Conservation (phyloP, 2,888 invertebrate species). For the Herminia tarsipennalis region DNA sequence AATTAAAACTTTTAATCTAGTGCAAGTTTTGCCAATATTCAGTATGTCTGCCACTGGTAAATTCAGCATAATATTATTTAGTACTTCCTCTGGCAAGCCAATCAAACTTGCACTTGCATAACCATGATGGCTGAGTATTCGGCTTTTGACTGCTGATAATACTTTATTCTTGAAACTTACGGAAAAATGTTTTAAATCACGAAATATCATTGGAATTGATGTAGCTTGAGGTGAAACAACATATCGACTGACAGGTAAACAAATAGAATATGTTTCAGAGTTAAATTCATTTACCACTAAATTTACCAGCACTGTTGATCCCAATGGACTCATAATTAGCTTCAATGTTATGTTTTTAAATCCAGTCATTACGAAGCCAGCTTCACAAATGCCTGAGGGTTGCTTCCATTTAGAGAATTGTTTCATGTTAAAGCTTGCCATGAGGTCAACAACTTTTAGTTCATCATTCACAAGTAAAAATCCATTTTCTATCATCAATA, state of each 20-base stretch:
- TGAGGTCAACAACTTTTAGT: conserved; percentile 40
- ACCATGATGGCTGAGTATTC: conserved; percentile 76
- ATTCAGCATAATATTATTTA: conserved; percentile 61
- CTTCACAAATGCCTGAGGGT: conserved; percentile 59
- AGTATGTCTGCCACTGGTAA: conserved; percentile 60
- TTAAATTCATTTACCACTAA: conserved; percentile 60
- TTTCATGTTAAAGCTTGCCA: conserved; percentile 44
- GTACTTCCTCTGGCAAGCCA: conserved; percentile 75
- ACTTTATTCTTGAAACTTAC: conserved; percentile 83
- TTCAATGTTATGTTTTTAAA: conserved; percentile 60
- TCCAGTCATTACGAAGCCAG: conserved; percentile 59
- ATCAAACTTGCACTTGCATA: conserved; percentile 77
- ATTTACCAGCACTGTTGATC: conserved; percentile 67
- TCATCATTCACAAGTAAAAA: conserved; percentile 57
- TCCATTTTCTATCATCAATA: conserved; percentile 73
- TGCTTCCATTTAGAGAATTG: conserved; percentile 59
- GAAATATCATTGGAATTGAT: conserved; percentile 69
- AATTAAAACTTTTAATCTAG: conserved; percentile 55
- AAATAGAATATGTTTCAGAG: conserved; percentile 72
- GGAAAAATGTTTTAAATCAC: conserved; percentile 76
- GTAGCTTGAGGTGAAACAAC: conserved; percentile 67
- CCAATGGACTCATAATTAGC: conserved; percentile 68
- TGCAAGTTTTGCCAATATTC: conserved; percentile 65
- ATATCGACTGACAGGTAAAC: conserved; percentile 71
- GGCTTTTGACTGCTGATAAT: conserved; percentile 82